Evolutionary conservation across 1,140 invertebrate species (phyloP), one percentile per base, ranked within the genome.

Genomic region (Halesus radiatus): DNA sequence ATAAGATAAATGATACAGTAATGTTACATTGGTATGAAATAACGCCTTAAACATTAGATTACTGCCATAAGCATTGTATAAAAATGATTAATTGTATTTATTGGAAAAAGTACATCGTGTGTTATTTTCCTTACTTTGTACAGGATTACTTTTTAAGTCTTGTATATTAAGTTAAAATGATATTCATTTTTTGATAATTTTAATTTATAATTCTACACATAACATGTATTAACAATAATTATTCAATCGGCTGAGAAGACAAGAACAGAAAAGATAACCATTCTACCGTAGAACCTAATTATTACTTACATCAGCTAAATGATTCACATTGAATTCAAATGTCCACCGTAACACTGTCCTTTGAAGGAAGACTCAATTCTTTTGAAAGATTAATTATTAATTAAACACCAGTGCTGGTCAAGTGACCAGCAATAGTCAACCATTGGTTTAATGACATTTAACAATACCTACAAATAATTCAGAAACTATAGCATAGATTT

Each of bases 31-130:
- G 66, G 76, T 78, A 78, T 78, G 76, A 78, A 78, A 78, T 50
- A 32, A 78, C 54, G 73, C 29, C 78, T 79, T 79, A 73, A 53
- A 50, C 8, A 26, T 54, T 53, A 32, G 20, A 56, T 52, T 72
- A 29, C 64, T 56, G 37, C 52, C 26, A n/a, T 62, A 72, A 79
- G 23, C 66, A 78, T 79, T 37, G 68, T 79, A 79, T 73, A 79
- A 79, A 78, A 79, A 79, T 73, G 78, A 45, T 79, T 78, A 26
- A 79, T 54, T 60, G 54, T 79, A 79, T 73, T 73, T 77, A 77
- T 77, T 79, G 78, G 64, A 79, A 73, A 62, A 73, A 79, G 68
- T 79, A 73, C 78, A 73, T 64, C 32, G n/a, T 50, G 52, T 79
- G 32, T 78, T 22, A 72, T 73, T 73, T 23, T 32, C 37, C n/a